Evolutionary conservation across 2,888 invertebrate genomes (phyloP), one percentile per base, ranked within the genome.

Genomic region (Epistrophella euchroma): DNA sequence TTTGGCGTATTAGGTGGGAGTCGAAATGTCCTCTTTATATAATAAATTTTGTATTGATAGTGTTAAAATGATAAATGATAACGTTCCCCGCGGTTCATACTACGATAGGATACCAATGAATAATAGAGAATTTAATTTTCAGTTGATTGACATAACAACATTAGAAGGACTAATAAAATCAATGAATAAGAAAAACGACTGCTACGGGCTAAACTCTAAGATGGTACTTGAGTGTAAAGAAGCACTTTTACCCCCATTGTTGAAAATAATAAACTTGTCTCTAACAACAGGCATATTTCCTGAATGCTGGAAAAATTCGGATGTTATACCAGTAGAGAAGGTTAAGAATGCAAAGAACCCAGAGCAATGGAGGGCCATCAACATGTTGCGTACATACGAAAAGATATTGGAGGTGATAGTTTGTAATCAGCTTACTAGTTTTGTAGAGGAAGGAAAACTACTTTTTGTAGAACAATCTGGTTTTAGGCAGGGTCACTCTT

Each of bases 171-270:
- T 32, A n/a, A 28, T 55, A 7, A 55, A 55, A 22, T 55, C n/a
- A 2, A 28, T 55, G 28, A 55, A 55, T 28, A 55, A 10, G 11
- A 55, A 55, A 6, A 55, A 55, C 5, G 28, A 55, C 22, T 55
- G 55, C n/a, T 55, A 55, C 6, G 55, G 55, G n/a, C 32, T 55
- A 6, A 55, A 55, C 32, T 55, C 25, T 55, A 55, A 55, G 32
- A 55, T 55, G 3, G 9, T 55, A n/a, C 28, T 55, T 55, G 55
- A 55, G 13, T 55, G 55, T 55, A 32, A 9, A 32, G 55, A 55
- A 0, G 13, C 0, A 2, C 3, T 50, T 50, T 13, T 50, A 50
- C 50, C 50, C 11, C 22, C 50, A 17, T 50, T 19, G 19, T 4
- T 22, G 13, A 50, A 45, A 17, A 45, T 45, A 1, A 45, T 45